Evolutionary conservation across 1,140 invertebrate species (phyloP).

Genomic region (Glomeris maerens): DNA sequence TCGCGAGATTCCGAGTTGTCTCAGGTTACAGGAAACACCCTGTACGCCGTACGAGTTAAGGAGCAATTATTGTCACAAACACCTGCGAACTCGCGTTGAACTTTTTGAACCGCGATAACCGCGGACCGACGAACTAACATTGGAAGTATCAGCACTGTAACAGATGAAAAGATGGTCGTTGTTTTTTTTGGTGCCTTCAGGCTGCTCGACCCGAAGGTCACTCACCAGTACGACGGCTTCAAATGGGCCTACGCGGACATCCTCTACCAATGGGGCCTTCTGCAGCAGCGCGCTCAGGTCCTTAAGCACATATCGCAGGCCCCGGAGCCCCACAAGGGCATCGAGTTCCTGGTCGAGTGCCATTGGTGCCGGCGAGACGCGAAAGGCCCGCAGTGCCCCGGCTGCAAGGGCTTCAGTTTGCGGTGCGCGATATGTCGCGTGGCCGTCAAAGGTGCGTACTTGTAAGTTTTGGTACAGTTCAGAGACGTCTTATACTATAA

Average conservation of each 20-base stretch:
- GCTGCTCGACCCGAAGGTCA: constrained; percentile 40
- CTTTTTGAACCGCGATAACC: no score
- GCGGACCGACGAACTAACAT: no score
- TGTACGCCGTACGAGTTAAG: no score
- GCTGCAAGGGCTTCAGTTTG: constrained; percentile 53
- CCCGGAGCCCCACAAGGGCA: constrained; percentile 44
- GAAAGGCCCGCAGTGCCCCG: constrained; percentile 39
- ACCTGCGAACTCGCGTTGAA: no score
- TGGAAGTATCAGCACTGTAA: no score
- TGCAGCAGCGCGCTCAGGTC: constrained; percentile 66
- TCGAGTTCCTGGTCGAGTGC: constrained; percentile 64
- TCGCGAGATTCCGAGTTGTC: no score
- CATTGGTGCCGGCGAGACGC: constrained; percentile 43
- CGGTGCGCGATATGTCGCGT: constrained; percentile 71
- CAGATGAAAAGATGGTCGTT: no score
- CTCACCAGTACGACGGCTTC: constrained; percentile 62
- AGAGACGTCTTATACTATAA: background rate
- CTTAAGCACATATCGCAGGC: constrained; percentile 55
- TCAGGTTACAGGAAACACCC: no score
- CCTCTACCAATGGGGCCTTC: constrained; percentile 62
- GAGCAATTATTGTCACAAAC: no score
- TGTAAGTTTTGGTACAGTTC: constrained; percentile 9
- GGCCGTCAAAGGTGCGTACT: constrained; percentile 53
- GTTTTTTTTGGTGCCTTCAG: constrained; percentile 23
- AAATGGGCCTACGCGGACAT: constrained; percentile 79